phyloP scores from a whole-genome alignment of 2,113 vertebrate genomes.

The Hiodon alosoides region DNA sequence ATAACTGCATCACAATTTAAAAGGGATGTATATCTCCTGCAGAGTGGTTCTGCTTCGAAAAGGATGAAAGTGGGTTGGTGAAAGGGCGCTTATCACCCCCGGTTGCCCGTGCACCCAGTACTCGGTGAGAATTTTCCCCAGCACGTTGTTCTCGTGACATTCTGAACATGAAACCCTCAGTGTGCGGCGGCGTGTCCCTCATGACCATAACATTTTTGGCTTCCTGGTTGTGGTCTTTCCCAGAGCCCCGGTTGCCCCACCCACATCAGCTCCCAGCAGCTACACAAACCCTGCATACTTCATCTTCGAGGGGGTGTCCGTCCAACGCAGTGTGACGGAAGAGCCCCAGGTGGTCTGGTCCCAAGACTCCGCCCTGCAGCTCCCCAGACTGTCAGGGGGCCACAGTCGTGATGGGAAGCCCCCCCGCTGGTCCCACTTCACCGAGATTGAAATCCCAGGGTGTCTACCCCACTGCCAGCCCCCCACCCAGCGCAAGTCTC shows the following conservation, averaged over 20 bases:
- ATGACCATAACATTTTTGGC: not conserved
- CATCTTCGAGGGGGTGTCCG: constrained; percentile 73
- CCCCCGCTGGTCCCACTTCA: constrained; percentile 61
- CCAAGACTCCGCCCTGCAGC: constrained; percentile 59
- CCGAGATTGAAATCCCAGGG: constrained; percentile 70
- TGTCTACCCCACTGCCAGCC: constrained; percentile 48
- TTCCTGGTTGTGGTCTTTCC: not conserved
- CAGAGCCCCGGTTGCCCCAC: constrained; percentile 22
- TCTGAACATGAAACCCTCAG: too few species aligned
- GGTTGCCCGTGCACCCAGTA: constrained; percentile 32
- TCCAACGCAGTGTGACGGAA: constrained; percentile 37
- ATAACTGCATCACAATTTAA: not conserved
- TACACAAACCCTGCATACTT: constrained; percentile 85
- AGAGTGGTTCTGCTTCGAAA: constrained; percentile 76
- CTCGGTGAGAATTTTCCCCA: constrained; percentile 49
- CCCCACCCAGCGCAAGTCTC: constrained; percentile 30
- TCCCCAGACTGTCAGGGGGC: constrained; percentile 52
- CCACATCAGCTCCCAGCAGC: constrained; percentile 49
- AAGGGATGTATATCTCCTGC: constrained; percentile 29
- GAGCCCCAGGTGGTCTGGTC: constrained; percentile 51
- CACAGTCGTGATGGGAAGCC: constrained; percentile 45
- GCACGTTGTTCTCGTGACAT: not conserved
- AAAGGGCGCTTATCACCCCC: constrained; percentile 43
- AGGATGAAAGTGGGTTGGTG: constrained; percentile 45
- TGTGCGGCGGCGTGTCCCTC: too few species aligned